Evolutionary conservation across 2,888 invertebrate genomes (phyloP), one percentile per base, ranked within the genome.

Genomic region (Cryptocephalus moraei): DNA sequence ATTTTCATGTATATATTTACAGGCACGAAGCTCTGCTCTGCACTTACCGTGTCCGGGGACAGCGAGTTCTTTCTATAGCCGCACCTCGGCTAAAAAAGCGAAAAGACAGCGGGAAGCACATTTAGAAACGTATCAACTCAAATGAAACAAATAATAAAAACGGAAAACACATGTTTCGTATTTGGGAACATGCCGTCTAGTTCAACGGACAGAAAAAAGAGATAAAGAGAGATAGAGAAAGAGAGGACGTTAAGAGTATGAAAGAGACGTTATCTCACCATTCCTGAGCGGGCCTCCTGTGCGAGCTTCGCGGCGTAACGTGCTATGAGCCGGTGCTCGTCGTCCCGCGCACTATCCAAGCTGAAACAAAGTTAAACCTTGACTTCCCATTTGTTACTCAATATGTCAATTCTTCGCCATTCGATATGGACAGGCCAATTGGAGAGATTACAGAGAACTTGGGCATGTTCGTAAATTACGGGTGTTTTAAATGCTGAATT

Each of bases 281-380:
- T 80, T 56, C 70, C 70, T 43, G 89, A 84, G 63, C 89, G 80
- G 56, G 85, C 86, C 70, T 94, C 92, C 62, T 94, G 94, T 9
- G 96, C 95, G 49, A 99, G 75, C 58, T 95, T 79, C 8, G 95
- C 94, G 2, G 97, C 94, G 73, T 99, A 99, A 62, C 95, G 78
- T 40, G 96, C 96, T 66, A 99, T 99, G 52, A 99, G 78, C 51
- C 94, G 80, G 70, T 96, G 96, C 66, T 96, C 96, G 69, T 96
- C 96, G 68, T 95, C 94, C 52, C 71, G 57, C 4, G 71, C 71
- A 54, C 72, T 71, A 50, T 72, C 72, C 56, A 72, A 62, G 58
- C 72, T 72, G 49, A 38, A 61, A 57, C 2, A 4, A 6, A 36
- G 6, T 11, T n/a, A 4, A 11, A 36, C 36, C 36, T 4, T 22